Percentiles rank a stretch among this genome's conserved stretches.
These are phyloP conservation scores for Zoanthus sansibaricus DNA, from an alignment of 92 coral and sea anemone genomes.

Conservation along the genomic window DNA sequence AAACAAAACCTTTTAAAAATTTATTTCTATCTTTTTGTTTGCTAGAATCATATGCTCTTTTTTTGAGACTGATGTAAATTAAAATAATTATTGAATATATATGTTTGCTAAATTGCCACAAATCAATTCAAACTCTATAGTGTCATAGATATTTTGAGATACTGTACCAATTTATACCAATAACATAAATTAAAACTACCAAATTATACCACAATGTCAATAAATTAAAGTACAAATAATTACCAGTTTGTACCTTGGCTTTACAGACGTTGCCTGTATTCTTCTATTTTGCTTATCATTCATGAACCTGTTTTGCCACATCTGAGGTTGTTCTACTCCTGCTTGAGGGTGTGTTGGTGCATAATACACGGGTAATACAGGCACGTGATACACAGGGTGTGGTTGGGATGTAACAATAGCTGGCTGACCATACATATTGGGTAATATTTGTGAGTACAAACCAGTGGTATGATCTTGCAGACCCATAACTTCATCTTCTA, in stretches of 20 bases:
- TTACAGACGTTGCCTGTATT: background rate
- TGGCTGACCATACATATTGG: background rate
- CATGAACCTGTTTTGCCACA: background rate
- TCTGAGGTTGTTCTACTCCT: background rate
- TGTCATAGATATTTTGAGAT: too few species aligned
- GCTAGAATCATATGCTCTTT: too few species aligned
- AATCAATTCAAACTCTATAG: too few species aligned
- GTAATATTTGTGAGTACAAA: background rate
- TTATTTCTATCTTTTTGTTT: too few species aligned
- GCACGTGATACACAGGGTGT: background rate
- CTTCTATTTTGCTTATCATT: background rate
- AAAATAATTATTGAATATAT: too few species aligned
- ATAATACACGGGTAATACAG: conserved; percentile 7
- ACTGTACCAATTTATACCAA: too few species aligned
- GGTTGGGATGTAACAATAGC: background rate
- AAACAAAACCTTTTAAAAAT: too few species aligned
- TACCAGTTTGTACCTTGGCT: background rate
- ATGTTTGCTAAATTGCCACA: too few species aligned
- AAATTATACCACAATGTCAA: too few species aligned
- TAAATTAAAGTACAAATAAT: too few species aligned
- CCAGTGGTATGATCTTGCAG: background rate
- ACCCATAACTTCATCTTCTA: background rate
- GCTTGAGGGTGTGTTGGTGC: conserved; percentile 15
- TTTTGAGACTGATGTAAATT: too few species aligned
- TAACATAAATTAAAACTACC: too few species aligned